Evolutionary conservation across 2,113 vertebrate genomes (phyloP), one percentile per base, ranked within the genome.

Genomic region (Osmerus eperlanus): DNA sequence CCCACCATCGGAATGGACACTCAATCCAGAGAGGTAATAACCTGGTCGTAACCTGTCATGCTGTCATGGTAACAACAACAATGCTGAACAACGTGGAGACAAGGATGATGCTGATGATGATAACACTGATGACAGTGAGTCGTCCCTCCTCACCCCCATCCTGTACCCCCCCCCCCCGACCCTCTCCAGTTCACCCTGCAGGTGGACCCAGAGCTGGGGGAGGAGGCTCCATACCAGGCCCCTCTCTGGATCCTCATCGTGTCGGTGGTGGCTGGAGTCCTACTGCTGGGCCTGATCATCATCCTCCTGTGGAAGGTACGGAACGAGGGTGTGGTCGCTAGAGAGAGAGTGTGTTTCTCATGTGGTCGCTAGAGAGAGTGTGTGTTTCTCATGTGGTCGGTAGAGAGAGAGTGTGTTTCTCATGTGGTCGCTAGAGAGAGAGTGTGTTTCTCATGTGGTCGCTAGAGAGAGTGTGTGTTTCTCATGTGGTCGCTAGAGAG

Each of bases 231-330:
- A 0, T 75, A 91, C 0, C 81, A 92, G 71, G 86, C 92, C 6
- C 92, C 94, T 3, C 81, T 94, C 72, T 97, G 96, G 95, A 75
- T 96, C 76, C 84, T 97, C 4, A 83, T 95, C 19, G 88, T 95
- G 73, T 87, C 97, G 0, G 91, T 89, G 16, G 73, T 93, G 0
- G 92, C 92, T 0, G 97, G 97, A 56, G 82, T 96, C 25, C 65
- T 93, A 18, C 92, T 99, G 58, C 88, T 99, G 81, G 92, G 92
- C 1, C 21, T 94, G 18, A 95, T 99, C 76, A 92, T 94, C 78
- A 58, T 96, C 21, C 67, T 96, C 68, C 92, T 99, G 28, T 96
- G 94, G 95, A 96, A 95, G 96, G 97, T 97, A 86, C 81, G 85
- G 29, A 62, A 15, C 60, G 23, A 62, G 23, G 16, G 16, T 8